Evolutionary conservation across 2,888 invertebrate genomes (phyloP).

Genomic region (Trichacis sp.): DNA sequence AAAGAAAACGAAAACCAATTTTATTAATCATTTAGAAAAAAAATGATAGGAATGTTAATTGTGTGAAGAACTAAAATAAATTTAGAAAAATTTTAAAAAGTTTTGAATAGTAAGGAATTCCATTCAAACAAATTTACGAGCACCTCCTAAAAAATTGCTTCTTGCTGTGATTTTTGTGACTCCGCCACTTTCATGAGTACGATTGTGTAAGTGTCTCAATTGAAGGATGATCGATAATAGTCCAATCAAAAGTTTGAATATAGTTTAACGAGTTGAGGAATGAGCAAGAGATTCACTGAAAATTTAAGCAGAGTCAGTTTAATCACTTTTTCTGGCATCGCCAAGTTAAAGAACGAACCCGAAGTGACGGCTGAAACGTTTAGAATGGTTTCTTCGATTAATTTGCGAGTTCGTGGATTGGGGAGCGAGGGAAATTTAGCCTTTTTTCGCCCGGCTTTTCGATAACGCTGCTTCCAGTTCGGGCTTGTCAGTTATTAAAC

Average conservation of each 20-base stretch:
- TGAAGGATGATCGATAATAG: constrained; percentile 30
- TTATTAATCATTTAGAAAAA: too few species aligned
- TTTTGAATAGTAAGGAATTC: too few species aligned
- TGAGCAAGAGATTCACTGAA: constrained; percentile 28
- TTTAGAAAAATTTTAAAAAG: too few species aligned
- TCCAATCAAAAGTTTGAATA: constrained; percentile 39
- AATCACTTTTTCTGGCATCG: constrained; percentile 23
- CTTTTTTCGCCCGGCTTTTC: constrained; percentile 12
- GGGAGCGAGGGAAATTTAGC: not conserved
- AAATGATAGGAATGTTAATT: too few species aligned
- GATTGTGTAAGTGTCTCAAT: constrained; percentile 26
- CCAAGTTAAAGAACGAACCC: constrained; percentile 11
- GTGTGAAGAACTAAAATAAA: too few species aligned
- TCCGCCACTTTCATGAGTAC: too few species aligned
- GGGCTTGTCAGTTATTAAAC: constrained; percentile 15
- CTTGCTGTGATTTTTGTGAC: too few species aligned
- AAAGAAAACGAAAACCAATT: too few species aligned
- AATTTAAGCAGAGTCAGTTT: constrained; percentile 38
- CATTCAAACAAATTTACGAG: too few species aligned
- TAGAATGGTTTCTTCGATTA: not conserved
- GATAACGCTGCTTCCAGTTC: constrained; percentile 6
- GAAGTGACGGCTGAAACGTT: not conserved
- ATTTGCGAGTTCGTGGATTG: too few species aligned
- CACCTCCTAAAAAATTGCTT: too few species aligned
- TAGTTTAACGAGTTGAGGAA: constrained; percentile 38